phyloP scores from a whole-genome alignment of 2,113 vertebrate species.

The Alectura lathami region DNA sequence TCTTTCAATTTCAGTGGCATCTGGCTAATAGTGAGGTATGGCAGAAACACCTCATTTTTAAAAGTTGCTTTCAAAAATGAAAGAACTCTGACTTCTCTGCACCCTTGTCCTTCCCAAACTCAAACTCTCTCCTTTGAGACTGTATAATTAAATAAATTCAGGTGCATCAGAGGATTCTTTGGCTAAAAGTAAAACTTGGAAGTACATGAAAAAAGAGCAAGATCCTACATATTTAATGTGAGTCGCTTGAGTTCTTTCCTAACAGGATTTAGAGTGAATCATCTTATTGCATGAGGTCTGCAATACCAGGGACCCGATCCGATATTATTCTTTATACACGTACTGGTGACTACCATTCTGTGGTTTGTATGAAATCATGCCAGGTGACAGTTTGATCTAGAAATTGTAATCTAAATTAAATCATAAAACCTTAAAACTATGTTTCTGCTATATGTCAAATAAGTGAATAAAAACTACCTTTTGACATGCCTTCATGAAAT shows the following conservation, averaged over 20 bases:
- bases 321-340: not conserved
- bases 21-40: not conserved
- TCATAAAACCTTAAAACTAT: not conserved
- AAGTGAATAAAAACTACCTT: not conserved
- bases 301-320: not conserved
- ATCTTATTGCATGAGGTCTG: not conserved
- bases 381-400: not conserved
- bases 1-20: not conserved
- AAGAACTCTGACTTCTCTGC: not conserved
- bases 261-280: not conserved
- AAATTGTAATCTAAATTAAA: not conserved
- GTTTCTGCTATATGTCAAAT: not conserved
- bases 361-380: not conserved
- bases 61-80: not conserved
- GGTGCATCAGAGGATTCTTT: not conserved
- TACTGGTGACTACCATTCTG: not conserved
- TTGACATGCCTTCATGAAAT: not conserved
- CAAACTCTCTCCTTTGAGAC: not conserved
- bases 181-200: not conserved
- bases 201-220: not conserved
- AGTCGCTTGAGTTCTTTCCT: not conserved
- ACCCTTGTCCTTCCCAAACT: not conserved
- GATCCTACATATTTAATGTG: not conserved
- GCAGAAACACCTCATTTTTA: not conserved
- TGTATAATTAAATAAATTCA: not conserved